Evolutionary conservation across 2,888 invertebrate species (phyloP), one percentile per base, ranked within the genome.

Genomic region (Norana najaformis): DNA sequence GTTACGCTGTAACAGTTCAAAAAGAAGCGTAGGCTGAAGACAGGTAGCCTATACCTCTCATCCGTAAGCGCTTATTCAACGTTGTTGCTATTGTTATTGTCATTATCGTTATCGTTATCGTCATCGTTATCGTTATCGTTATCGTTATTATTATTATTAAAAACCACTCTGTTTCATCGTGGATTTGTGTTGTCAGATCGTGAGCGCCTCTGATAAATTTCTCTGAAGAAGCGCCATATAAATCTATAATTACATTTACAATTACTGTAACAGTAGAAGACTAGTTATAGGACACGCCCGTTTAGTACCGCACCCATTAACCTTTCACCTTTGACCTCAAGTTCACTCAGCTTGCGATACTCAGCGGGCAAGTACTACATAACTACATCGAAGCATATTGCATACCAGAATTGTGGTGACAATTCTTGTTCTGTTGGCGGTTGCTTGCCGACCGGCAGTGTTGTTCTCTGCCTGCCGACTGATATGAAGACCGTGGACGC

Each of bases 391-490:
- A 89, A 23, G 30, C 23, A 34, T 34, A 6, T n/a, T 85, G 0
- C 37, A 92, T 91, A 94, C 94, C 92, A 93, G 89, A 85, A 93
- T 93, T 34, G 93, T 93, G 11, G 93, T 93, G 39, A 93, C 92
- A 35, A 93, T 92, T 41, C 93, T 91, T 20, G 92, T 93, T 89
- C 92, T 91, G 90, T 93, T 92, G 35, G 88, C 89, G 1, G 69
- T 88, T 88, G 89, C 14, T 6, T 5, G n/a, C 0, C 82, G 69
- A 30, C n/a, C 36, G 1, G 88, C 13, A 0, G 30, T 38, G 38
- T 30, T 34, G 35, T 37, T 35, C 14, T 83, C 36, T 13, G 6
- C 23, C 20, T 23, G 30, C 38, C 38, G 47, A 34, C 82, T 69
- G 38, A 92, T 89, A 14, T 53, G 47, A 30, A 92, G 89, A 14